Evolutionary conservation across 2,797 vertebrate species (phyloP).

Genomic region (Mionectes olivaceus): DNA sequence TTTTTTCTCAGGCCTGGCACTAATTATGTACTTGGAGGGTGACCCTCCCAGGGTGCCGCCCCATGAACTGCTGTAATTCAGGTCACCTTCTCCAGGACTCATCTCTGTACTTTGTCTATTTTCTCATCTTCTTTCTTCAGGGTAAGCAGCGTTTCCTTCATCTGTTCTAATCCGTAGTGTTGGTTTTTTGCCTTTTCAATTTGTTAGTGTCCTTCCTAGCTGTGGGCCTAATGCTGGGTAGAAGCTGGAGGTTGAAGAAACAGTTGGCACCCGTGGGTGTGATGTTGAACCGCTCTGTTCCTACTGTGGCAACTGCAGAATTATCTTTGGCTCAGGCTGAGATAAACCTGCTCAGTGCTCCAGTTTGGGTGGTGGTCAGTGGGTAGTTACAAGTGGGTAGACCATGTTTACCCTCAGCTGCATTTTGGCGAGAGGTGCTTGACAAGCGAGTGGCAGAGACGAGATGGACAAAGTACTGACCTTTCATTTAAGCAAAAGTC

Average conservation of each 20-base stretch:
- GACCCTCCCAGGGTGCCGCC: slow-evolving; percentile 61
- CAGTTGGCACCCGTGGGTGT: not conserved
- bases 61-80: slow-evolving; percentile 76
- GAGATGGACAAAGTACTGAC: not conserved
- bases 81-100: slow-evolving; percentile 74
- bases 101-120: slow-evolving; percentile 76
- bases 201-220: slow-evolving; percentile 33
- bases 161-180: slow-evolving; percentile 43
- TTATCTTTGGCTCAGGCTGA: not conserved
- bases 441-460: not conserved
- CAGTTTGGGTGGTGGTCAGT: not conserved
- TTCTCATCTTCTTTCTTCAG: slow-evolving; percentile 78
- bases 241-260: slow-evolving; percentile 9
- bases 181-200: slow-evolving; percentile 41
- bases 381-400: not conserved
- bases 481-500: not conserved
- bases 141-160: slow-evolving; percentile 75
- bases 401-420: not conserved
- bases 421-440: not conserved
- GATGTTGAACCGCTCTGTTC: not conserved
- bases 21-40: slow-evolving; percentile 73
- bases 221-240: slow-evolving; percentile 5
- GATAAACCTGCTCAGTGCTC: not conserved
- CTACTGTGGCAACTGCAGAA: not conserved
- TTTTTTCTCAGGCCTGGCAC: slow-evolving; percentile 76